Evolutionary conservation across 2,113 vertebrate species (phyloP).

Genomic region (Tympanuchus pallidicinctus): DNA sequence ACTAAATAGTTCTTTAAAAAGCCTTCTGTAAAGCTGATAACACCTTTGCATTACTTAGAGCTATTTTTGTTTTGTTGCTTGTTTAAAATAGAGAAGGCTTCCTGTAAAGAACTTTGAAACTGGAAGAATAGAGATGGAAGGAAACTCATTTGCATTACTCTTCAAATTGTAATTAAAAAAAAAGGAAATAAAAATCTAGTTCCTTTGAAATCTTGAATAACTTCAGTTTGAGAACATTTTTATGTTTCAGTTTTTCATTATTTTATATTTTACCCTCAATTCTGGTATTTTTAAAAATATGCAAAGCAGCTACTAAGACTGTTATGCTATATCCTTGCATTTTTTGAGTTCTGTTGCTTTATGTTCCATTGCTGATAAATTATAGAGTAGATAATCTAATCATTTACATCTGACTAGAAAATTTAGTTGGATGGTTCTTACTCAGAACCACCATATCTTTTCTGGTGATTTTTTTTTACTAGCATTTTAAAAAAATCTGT

Average conservation of each 20-base stretch:
- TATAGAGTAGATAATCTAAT: constrained; percentile 6
- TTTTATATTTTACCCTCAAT: background rate
- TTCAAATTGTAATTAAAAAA: background rate
- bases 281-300: background rate
- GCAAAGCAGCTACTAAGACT: background rate
- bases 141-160: background rate
- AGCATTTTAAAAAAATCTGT: background rate
- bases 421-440: background rate
- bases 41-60: constrained; percentile 32
- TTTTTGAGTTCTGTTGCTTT: background rate
- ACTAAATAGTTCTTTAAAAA: constrained; percentile 19
- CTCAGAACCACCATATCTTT: background rate
- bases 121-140: background rate
- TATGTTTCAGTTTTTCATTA: background rate
- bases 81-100: constrained; percentile 48
- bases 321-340: background rate
- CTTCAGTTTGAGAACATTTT: background rate
- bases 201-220: background rate
- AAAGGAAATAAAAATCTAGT: background rate
- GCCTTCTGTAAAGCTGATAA: constrained; percentile 18
- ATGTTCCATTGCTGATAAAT: constrained; percentile 12
- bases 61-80: constrained; percentile 51
- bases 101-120: constrained; percentile 30
- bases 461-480: background rate
- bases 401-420: constrained; percentile 28